Base-by-base conservation (phyloP, 2,797 vertebrate genomes). In the Percopsis omiscomaycus region DNA sequence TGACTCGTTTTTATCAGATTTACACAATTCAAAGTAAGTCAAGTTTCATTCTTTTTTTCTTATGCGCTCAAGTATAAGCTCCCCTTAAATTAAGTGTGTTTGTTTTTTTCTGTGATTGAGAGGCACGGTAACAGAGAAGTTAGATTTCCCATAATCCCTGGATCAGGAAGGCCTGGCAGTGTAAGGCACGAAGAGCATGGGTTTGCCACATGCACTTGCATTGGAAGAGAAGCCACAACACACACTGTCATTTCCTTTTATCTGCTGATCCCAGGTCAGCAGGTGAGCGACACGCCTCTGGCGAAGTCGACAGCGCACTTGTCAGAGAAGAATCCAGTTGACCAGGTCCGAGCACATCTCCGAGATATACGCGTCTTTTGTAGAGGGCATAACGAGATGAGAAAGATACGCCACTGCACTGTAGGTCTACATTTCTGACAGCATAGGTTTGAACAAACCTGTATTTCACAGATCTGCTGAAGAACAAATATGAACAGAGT, bases 151-250 rank as follows among this genome's bases (percentile, higher is more conserved):
- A 37, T 84, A 79, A 84, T 82, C 75, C 37, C 0, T 5, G 63
- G 83, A 86, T 89, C 75, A 83, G 12, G 52, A n/a, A 67, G 37
- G 54, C 68, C 62, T 76, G 72, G 78, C 83, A 82, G 78, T 55
- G 77, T 77, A 66, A 27, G 10, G 51, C 6, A 2, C 64, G 55
- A 55, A 62, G 67, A 62, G 5, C 32, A 59, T 61, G 4, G 70
- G 57, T 76, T 67, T 64, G 62, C 59, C 47, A 58, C 63, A 64
- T 54, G 56, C 13, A 28, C 52, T 59, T 63, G 16, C 69, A 59
- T 78, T 79, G 0, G 74, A 52, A 77, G 69, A 65, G 63, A 80
- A 55, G 68, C 77, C 66, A 61, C 62, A 73, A 73, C 71, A 83
- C 65, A 73, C 46, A 55, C 73, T 68, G 49, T 67, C 48, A 64